These are phyloP conservation scores for Bostrychus sinensis DNA, from an alignment of 2,113 vertebrate species.

Conservation along the genomic window DNA sequence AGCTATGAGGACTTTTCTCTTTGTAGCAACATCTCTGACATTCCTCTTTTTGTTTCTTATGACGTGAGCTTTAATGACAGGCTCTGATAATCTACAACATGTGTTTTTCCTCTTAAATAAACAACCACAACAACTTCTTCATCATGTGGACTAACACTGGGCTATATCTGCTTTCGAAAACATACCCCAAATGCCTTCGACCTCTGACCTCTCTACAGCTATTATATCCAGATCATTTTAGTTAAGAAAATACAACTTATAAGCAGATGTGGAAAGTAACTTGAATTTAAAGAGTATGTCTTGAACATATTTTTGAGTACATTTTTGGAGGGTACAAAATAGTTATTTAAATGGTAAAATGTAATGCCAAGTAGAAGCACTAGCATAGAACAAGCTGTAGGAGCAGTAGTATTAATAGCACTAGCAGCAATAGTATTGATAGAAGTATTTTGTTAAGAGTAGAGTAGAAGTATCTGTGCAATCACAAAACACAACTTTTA, in stretches of 20 bases:
- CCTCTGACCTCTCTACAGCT: background rate
- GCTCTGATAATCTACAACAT: background rate
- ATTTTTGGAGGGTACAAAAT: no score
- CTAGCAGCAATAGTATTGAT: background rate
- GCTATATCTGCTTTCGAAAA: background rate
- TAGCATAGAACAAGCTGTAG: background rate
- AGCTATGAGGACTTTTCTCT: background rate
- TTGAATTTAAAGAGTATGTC: no score
- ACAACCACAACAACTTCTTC: background rate
- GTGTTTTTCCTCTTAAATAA: background rate
- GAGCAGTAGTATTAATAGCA: background rate
- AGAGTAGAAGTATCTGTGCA: background rate
- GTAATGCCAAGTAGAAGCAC: background rate
- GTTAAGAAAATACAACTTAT: background rate
- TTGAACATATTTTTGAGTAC: no score
- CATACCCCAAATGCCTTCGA: background rate
- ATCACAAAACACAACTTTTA: background rate
- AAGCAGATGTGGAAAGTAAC: background rate
- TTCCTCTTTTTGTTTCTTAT: background rate
- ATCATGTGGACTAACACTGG: background rate
- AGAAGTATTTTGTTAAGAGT: background rate
- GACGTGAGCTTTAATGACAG: conserved; percentile 5
- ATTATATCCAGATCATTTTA: background rate
- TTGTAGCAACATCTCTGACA: background rate
- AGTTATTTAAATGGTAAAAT: no score